These are phyloP conservation scores for Dione vanillae DNA, from an alignment of 2,888 invertebrate genomes.

Conservation along the genomic window DNA sequence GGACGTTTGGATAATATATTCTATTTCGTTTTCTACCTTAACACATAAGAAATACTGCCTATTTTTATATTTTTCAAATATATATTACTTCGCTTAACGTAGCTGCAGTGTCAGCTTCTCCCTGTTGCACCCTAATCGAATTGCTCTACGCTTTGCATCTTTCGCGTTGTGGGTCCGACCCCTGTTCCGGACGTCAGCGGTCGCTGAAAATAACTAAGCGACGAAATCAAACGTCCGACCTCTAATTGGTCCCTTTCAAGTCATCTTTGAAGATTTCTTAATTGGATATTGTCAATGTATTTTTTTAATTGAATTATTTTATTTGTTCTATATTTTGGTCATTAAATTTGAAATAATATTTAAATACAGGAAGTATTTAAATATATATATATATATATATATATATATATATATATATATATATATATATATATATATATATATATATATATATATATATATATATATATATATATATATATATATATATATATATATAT, in stretches of 20 bases:
- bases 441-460: no score
- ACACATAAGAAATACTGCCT: constrained; percentile 35
- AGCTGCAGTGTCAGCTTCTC: constrained; percentile 77
- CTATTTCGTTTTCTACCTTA: constrained; percentile 44
- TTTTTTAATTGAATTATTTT: constrained; percentile 35
- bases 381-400: no score
- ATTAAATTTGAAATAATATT: background rate
- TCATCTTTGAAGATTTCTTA: constrained; percentile 72
- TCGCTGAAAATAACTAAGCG: constrained; percentile 80
- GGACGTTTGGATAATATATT: constrained; percentile 23
- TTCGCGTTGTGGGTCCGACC: constrained; percentile 74
- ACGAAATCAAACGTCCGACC: constrained; percentile 71
- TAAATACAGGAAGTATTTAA: no score
- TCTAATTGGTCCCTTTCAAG: constrained; percentile 77
- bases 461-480: no score
- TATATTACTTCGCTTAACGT: constrained; percentile 53
- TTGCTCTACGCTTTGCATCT: constrained; percentile 79
- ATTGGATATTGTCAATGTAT: constrained; percentile 67
- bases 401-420: no score
- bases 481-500: no score
- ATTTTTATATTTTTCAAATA: constrained; percentile 40
- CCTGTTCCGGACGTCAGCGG: constrained; percentile 76
- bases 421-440: no score
- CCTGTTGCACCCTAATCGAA: constrained; percentile 83
- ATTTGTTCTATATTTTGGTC: background rate